Evolutionary conservation across 1,140 invertebrate species (phyloP).

Genomic region (Bombus picipes): DNA sequence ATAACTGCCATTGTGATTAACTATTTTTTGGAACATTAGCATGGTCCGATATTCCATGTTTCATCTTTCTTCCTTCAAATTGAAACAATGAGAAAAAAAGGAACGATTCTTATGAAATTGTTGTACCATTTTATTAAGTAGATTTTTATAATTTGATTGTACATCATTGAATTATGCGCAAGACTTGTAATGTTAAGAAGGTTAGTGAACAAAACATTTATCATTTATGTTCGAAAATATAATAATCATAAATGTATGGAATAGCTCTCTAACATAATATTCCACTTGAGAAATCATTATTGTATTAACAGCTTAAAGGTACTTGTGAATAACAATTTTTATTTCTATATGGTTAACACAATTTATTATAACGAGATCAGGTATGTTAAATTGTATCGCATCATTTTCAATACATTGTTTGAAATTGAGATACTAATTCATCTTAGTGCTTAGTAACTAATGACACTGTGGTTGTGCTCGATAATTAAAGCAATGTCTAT

Average conservation of each 20-base stretch:
- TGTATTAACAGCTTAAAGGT: slow-evolving; percentile 39
- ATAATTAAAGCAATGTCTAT: slow-evolving; percentile 57
- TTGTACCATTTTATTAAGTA: slow-evolving; percentile 21
- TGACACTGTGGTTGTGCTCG: slow-evolving; percentile 61
- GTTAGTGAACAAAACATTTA: background rate
- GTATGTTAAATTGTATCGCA: background rate
- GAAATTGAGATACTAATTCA: slow-evolving; percentile 50
- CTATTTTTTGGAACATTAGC: slow-evolving; percentile 52
- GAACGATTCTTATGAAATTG: background rate
- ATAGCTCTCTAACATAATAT: slow-evolving; percentile 51
- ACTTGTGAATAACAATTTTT: slow-evolving; percentile 22
- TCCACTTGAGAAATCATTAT: slow-evolving; percentile 49
- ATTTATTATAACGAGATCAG: background rate
- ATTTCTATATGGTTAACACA: background rate
- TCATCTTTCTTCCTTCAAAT: slow-evolving; percentile 32
- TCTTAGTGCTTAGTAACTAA: slow-evolving; percentile 52
- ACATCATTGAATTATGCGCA: background rate
- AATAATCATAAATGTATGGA: background rate
- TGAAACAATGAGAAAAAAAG: background rate
- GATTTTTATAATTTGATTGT: slow-evolving; percentile 28
- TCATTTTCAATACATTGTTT: background rate
- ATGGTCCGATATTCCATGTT: slow-evolving; percentile 4
- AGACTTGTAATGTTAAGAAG: slow-evolving; percentile 20
- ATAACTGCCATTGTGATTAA: slow-evolving; percentile 67
- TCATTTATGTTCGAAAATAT: background rate